These are phyloP conservation scores for Plutella xylostella DNA, from an alignment of 2,888 invertebrate genomes.

Conservation along the genomic window DNA sequence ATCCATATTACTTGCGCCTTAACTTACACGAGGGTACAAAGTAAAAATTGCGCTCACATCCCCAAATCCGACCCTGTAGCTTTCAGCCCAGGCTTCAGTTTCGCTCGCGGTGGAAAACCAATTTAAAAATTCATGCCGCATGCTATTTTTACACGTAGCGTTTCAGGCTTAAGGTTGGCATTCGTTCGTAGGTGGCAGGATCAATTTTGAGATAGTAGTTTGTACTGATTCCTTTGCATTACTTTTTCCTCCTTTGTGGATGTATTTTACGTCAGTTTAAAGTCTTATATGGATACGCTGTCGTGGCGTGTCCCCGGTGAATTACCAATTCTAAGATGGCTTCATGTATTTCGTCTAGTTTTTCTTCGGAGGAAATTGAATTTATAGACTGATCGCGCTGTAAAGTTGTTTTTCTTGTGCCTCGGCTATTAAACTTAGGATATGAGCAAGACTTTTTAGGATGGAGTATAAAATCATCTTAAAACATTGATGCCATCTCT, in stretches of 20 bases:
- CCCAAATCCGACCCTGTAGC: neutral
- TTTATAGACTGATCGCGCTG: too few species aligned
- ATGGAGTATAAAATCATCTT: too few species aligned
- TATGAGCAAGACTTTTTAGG: too few species aligned
- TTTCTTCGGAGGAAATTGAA: too few species aligned
- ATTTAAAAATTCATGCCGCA: slow-evolving; percentile 11
- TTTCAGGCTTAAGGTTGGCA: slow-evolving; percentile 13
- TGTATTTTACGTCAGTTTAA: slow-evolving; percentile 64
- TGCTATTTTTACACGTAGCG: slow-evolving; percentile 20
- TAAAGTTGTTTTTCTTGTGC: too few species aligned
- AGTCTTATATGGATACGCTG: slow-evolving; percentile 57
- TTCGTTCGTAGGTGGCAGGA: slow-evolving; percentile 28
- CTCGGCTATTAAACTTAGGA: too few species aligned
- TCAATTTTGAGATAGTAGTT: slow-evolving; percentile 67
- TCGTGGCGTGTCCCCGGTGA: slow-evolving; percentile 21
- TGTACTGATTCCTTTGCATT: slow-evolving; percentile 66
- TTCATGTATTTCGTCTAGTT: too few species aligned
- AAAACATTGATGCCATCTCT: too few species aligned
- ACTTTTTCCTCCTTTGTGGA: slow-evolving; percentile 66
- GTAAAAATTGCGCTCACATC: neutral
- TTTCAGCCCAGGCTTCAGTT: neutral
- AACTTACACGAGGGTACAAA: slow-evolving; percentile 59
- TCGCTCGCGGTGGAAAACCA: slow-evolving; percentile 9
- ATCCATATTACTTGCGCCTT: slow-evolving; percentile 67
- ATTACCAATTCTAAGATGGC: too few species aligned